These are phyloP conservation scores for Gandaritis pyraliata DNA, from an alignment of 2,888 invertebrate species.

Conservation along the genomic window DNA sequence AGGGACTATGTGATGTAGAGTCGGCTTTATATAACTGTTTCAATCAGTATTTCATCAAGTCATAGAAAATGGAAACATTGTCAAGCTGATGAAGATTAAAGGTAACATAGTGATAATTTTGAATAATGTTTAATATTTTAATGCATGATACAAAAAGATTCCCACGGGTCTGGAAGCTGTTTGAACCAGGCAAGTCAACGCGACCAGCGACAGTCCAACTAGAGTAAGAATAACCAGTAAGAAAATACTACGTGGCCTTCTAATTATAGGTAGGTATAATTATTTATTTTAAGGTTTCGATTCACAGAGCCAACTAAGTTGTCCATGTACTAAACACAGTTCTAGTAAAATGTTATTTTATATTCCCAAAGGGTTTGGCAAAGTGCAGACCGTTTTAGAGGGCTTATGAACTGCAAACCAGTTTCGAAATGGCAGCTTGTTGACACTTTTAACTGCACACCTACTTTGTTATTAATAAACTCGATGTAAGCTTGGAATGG, in stretches of 20 bases:
- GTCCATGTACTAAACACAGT: background rate
- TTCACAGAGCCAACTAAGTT: background rate
- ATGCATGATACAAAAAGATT: conserved; percentile 37
- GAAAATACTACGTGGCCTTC: conserved; percentile 32
- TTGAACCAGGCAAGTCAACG: conserved; percentile 22
- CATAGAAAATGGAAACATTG: conserved; percentile 28
- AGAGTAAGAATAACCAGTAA: conserved; percentile 30
- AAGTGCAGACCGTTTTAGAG: no score
- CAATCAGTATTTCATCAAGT: conserved; percentile 17
- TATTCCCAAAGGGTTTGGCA: background rate
- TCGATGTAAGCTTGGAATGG: no score
- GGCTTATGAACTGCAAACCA: no score
- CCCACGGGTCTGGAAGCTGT: conserved; percentile 26
- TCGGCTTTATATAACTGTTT: background rate
- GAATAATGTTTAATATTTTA: conserved; percentile 30
- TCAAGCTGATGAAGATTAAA: conserved; percentile 27
- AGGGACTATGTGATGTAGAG: background rate
- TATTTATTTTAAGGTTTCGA: conserved; percentile 3
- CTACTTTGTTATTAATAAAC: no score
- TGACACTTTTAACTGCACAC: no score
- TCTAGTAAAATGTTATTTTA: background rate
- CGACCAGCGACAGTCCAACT: conserved; percentile 25
- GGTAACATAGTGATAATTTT: conserved; percentile 29
- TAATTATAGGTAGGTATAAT: conserved; percentile 34
- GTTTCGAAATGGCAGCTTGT: no score